phyloP scores from a whole-genome alignment of 2,113 vertebrate species.

The Petromus typicus region DNA sequence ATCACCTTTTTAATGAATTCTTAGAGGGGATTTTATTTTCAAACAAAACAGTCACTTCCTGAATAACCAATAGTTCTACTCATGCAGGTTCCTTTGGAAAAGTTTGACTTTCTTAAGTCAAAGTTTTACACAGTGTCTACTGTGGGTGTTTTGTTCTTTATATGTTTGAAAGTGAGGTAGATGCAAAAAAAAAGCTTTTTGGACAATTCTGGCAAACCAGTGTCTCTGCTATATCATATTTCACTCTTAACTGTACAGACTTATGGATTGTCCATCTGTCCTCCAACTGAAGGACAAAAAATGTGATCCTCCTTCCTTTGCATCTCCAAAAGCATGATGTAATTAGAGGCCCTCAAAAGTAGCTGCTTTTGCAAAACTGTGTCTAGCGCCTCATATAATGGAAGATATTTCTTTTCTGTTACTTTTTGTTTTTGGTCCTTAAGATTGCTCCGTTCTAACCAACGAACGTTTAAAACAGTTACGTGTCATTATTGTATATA shows the following conservation, averaged over 20 bases:
- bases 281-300: background rate
- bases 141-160: background rate
- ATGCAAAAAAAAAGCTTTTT: background rate
- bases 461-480: constrained; percentile 32
- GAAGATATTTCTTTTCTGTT: background rate
- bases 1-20: background rate
- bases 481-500: constrained; percentile 39
- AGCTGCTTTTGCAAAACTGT: background rate
- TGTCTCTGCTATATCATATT: background rate
- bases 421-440: background rate
- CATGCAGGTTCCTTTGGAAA: background rate
- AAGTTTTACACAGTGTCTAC: background rate
- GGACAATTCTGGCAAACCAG: background rate
- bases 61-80: background rate
- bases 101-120: background rate
- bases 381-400: background rate
- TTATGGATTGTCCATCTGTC: background rate
- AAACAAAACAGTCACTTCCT: background rate
- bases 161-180: background rate
- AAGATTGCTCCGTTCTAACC: background rate
- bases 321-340: background rate
- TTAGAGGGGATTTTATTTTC: constrained; percentile 26
- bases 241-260: background rate
- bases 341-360: background rate
- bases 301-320: background rate